phyloP scores from a whole-genome alignment of 2,888 invertebrate species.

The Spodoptera littoralis region DNA sequence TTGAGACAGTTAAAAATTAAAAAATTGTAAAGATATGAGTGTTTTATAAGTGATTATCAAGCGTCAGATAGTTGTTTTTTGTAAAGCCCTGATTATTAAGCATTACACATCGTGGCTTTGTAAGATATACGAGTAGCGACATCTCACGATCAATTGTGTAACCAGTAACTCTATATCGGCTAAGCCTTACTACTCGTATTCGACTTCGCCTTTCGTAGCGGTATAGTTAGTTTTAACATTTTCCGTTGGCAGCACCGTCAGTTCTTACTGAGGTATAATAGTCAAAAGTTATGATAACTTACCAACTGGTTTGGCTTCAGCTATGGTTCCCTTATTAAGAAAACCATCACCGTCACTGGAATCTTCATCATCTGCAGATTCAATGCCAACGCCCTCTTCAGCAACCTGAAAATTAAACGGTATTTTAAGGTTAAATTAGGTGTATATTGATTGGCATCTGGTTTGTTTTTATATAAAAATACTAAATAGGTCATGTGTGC shows the following conservation, averaged over 20 bases:
- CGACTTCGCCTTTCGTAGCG: not conserved
- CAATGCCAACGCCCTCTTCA: slow-evolving; percentile 81
- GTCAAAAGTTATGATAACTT: slow-evolving; percentile 53
- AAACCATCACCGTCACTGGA: slow-evolving; percentile 78
- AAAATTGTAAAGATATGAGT: too few relatives aligned
- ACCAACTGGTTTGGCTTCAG: slow-evolving; percentile 93
- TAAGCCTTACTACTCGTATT: too few relatives aligned
- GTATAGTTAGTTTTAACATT: not conserved
- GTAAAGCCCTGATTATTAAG: too few relatives aligned
- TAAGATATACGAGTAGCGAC: slow-evolving; percentile 11
- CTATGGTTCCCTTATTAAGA: slow-evolving; percentile 82
- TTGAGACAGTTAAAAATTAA: too few relatives aligned
- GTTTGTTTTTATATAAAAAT: too few relatives aligned
- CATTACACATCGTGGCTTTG: too few relatives aligned
- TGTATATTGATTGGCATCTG: not conserved
- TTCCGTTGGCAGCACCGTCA: slow-evolving; percentile 28
- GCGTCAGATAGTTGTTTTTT: too few relatives aligned
- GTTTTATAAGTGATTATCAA: too few relatives aligned
- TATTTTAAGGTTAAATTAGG: not conserved
- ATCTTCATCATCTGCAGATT: slow-evolving; percentile 75
- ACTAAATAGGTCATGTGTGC: too few relatives aligned
- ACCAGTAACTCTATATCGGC: too few relatives aligned
- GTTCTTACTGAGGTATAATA: not conserved
- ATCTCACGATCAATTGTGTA: slow-evolving; percentile 12
- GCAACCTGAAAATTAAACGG: slow-evolving; percentile 69